These are phyloP conservation scores for Neodontobutis hainanensis DNA, from an alignment of 2,113 vertebrate species.

Conservation along the genomic window DNA sequence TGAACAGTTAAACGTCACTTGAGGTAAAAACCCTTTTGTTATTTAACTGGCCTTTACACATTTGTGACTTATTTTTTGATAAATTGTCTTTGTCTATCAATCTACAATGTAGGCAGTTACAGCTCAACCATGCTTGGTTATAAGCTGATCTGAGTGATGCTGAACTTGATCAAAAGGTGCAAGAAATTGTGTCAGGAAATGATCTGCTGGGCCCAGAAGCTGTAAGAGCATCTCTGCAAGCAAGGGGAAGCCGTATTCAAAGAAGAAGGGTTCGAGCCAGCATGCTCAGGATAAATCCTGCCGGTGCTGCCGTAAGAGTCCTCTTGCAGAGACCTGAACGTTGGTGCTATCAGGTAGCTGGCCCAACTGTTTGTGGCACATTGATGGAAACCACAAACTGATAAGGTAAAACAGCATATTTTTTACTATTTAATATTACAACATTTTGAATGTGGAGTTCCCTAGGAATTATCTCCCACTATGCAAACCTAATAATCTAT, in stretches of 20 bases:
- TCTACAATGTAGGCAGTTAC: too few species aligned
- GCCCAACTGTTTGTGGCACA: neutral
- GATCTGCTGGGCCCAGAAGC: too few species aligned
- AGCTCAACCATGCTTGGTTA: too few species aligned
- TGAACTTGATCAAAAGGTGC: too few species aligned
- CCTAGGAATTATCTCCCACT: neutral
- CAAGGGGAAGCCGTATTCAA: neutral
- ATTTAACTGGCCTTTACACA: neutral
- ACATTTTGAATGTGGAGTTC: neutral
- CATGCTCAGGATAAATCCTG: neutral
- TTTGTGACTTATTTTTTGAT: neutral
- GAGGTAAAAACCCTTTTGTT: too few species aligned
- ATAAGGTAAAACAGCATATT: neutral
- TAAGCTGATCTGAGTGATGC: too few species aligned
- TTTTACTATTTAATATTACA: neutral
- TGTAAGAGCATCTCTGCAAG: neutral
- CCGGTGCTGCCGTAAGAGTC: neutral
- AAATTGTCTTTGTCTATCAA: neutral
- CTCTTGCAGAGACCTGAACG: neutral
- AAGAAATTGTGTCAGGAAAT: neutral
- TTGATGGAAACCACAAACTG: neutral
- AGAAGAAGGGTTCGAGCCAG: neutral
- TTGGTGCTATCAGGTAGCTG: neutral
- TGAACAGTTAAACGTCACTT: too few species aligned
- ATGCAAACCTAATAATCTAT: neutral